Evolutionary conservation across 2,113 vertebrate genomes (phyloP).

Genomic region (Falco punctatus): DNA sequence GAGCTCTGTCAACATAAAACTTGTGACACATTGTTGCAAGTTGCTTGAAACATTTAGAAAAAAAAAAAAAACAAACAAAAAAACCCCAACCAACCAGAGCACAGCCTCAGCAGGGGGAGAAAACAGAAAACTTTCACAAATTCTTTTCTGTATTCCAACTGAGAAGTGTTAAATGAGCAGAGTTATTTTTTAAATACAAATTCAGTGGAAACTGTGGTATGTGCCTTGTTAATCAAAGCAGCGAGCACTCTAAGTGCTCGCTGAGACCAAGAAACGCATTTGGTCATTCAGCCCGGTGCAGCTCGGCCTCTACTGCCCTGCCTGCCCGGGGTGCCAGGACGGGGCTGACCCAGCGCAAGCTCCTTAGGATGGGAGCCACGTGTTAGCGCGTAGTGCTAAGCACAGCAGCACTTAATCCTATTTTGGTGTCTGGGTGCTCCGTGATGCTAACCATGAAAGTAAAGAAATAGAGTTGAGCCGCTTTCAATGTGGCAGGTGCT

Average conservation of each 20-base stretch:
- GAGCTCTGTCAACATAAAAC: background rate
- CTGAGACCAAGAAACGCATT: background rate
- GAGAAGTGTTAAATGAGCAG: background rate
- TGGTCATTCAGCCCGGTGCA: background rate
- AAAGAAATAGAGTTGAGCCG: background rate
- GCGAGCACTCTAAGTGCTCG: background rate
- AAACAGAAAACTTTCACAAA: background rate
- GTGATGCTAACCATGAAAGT: background rate
- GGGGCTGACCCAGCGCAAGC: background rate
- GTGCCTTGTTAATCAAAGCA: background rate
- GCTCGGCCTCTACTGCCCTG: background rate
- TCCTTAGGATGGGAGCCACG: conserved; percentile 27
- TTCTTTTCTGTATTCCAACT: background rate
- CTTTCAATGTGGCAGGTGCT: background rate
- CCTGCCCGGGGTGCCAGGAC: background rate
- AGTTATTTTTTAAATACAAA: background rate
- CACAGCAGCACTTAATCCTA: background rate
- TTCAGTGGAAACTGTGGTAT: background rate
- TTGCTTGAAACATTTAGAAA: background rate
- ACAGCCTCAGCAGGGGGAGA: background rate
- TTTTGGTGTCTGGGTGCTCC: background rate
- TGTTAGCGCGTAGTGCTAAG: background rate
- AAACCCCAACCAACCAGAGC: too few species aligned
- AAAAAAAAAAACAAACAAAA: background rate
- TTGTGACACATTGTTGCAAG: background rate